Evolutionary conservation across 2,888 invertebrate species (phyloP), one percentile per base, ranked within the genome.

Genomic region (Ennomos quercinarius): DNA sequence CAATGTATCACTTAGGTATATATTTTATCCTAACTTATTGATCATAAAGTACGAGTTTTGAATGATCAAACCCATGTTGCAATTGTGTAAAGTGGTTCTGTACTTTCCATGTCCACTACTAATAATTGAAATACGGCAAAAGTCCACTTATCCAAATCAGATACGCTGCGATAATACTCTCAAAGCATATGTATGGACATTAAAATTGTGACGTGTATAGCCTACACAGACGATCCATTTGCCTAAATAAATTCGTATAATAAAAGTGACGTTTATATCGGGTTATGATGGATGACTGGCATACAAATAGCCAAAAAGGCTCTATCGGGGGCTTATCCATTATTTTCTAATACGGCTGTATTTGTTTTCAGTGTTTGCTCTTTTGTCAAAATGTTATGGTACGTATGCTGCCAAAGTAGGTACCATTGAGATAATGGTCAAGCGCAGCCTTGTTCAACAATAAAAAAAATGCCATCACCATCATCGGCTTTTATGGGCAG

Each of bases 271-370:
- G 38, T 43, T 41, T 51, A 62, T 64, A 61, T 58, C 52, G 50
- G 50, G 43, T 34, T 51, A 57, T 72, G 71, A 73, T 73, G 56
- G 71, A 73, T 73, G 57, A 55, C 56, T 42, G 46, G 57, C 50
- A 61, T 40, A 64, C 61, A 64, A 55, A 56, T 50, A 47, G 44
- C 45, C 45, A 27, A 55, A 42, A 43, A 27, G 45, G 56, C 53
- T 54, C 57, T 53, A 61, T 42, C 39, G 41, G 12, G 27, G 37
- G 42, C 63, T 64, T 64, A 67, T 52, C 51, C 57, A 50, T 66
- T 60, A 27, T 38, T 12, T 39, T 44, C 10, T 44, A 17, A 6
- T 50, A 12, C 38, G 2, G 11, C 8, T 38, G 5, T 6, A 6
- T 27, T 27, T 27, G 27, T 6, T 27, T 2, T 27, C 6, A 3